Conservation (phyloP, 2,113 vertebrate species). For the Patagioenas fasciata region DNA sequence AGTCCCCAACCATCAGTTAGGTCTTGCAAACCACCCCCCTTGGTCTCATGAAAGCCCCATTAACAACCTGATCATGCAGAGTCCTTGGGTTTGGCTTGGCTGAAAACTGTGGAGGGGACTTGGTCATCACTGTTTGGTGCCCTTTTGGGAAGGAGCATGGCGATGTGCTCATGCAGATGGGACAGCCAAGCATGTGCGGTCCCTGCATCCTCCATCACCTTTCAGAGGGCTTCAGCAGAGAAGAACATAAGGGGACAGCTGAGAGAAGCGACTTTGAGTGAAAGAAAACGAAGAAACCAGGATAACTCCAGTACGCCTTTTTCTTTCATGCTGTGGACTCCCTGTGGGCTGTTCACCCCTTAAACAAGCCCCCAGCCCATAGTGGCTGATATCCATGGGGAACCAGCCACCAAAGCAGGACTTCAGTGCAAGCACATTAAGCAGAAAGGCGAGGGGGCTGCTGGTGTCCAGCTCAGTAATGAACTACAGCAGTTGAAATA, state of each 20-base stretch:
- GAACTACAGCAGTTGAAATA: background rate
- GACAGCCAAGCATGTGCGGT: fast-evolving
- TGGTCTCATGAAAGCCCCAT: fast-evolving
- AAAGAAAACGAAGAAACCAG: background rate
- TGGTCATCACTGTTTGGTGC: fast-evolving
- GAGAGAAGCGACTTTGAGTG: background rate
- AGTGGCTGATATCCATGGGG: background rate
- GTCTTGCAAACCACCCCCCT: background rate
- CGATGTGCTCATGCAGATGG: fast-evolving
- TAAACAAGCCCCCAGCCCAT: background rate
- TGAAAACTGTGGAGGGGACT: background rate
- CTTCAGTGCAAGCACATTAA: background rate
- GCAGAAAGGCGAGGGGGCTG: background rate
- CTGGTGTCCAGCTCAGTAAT: background rate
- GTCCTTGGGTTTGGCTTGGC: background rate
- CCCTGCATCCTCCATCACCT: background rate
- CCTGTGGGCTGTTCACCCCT: background rate
- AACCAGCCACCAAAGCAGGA: background rate
- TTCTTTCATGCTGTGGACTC: background rate
- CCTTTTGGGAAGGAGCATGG: background rate
- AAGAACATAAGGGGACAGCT: background rate
- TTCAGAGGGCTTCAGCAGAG: background rate
- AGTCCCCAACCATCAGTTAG: background rate
- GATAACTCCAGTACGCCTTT: background rate
- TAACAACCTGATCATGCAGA: background rate